Evolutionary conservation across 2,888 invertebrate species (phyloP), one percentile per base, ranked within the genome.

Genomic region (Lycocerus yunnanus): DNA sequence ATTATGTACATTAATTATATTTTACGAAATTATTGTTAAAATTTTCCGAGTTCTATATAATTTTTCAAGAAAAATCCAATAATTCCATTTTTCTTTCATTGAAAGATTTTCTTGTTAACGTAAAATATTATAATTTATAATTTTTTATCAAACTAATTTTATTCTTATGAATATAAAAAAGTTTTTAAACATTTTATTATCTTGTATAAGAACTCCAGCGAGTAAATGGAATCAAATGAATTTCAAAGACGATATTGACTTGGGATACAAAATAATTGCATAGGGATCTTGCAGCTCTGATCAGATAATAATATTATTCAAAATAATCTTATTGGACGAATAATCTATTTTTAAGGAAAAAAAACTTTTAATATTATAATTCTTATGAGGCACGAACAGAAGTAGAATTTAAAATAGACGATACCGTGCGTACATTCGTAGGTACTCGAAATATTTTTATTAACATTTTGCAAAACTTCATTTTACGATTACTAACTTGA

Each of bases 251-350:
- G 79, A 83, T 83, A 84, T 84, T 83, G 83, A 83, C 83, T 81
- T 80, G 84, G 84, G 84, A 84, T 80, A 80, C 80, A 80, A 82
- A 83, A 83, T 84, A 83, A 84, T 84, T 84, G 83, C 82, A 78
- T 83, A 79, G 84, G 84, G 84, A 83, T 78, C 74, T 74, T 72
- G 79, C 79, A 73, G 61, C 73, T 72, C 72, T 76, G 66, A 71
- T 69, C 78, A 77, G 79, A 81, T 83, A 80, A 81, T 80, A 78
- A 79, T 78, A 80, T 82, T 80, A 78, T 78, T 78, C 79, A 65
- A 21, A 72, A 72, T 76, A 78, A 74, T 76, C 72, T 72, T 70
- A 71, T 72, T 72, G 69, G 58, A 69, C 68, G 76, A 66, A 21
- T 75, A 76, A 76, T 73, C 61, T 70, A 59, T 70, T 58, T 60